A percentile compares a stretch with the other conserved stretches of the same genome.
phyloP scores from a whole-genome alignment of 2,888 invertebrate genomes.

The Lochmaea capreae region DNA sequence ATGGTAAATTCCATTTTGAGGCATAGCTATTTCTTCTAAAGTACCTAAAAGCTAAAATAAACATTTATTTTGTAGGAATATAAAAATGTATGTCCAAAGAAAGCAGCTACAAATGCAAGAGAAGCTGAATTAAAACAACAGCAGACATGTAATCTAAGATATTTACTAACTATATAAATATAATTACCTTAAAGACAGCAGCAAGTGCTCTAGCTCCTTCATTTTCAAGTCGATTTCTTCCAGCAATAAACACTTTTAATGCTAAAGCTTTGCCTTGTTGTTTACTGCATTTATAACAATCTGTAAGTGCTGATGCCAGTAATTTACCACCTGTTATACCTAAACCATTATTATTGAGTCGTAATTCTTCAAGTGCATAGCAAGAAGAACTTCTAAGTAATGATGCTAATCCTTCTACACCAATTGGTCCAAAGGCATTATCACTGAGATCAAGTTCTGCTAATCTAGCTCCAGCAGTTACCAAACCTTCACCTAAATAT shows the following conservation, averaged over 20 bases:
- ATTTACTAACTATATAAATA: background rate
- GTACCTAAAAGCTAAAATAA: conserved; percentile 76
- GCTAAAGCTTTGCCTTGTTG: conserved; percentile 77
- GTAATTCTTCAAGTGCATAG: conserved; percentile 82
- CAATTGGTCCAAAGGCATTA: conserved; percentile 97
- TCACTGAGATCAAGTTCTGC: conserved; percentile 93
- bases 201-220: conserved; percentile 90
- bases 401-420: conserved; percentile 87
- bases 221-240: conserved; percentile 94
- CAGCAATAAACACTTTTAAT: conserved; percentile 88
- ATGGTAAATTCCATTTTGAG: conserved; percentile 96
- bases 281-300: conserved; percentile 75
- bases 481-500: conserved; percentile 83
- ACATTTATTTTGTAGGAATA: background rate
- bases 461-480: conserved; percentile 81
- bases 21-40: conserved; percentile 91
- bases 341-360: conserved; percentile 96
- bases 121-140: too few species aligned
- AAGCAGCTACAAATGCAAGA: too few species aligned
- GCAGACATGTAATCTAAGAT: too few species aligned
- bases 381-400: conserved; percentile 87
- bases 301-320: conserved; percentile 80
- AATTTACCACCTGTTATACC: conserved; percentile 91
- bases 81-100: too few species aligned
- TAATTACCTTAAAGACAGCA: conserved; percentile 79